Evolutionary conservation across 2,797 vertebrate species (phyloP).

Genomic region (Phrynocephalus guinanensis): DNA sequence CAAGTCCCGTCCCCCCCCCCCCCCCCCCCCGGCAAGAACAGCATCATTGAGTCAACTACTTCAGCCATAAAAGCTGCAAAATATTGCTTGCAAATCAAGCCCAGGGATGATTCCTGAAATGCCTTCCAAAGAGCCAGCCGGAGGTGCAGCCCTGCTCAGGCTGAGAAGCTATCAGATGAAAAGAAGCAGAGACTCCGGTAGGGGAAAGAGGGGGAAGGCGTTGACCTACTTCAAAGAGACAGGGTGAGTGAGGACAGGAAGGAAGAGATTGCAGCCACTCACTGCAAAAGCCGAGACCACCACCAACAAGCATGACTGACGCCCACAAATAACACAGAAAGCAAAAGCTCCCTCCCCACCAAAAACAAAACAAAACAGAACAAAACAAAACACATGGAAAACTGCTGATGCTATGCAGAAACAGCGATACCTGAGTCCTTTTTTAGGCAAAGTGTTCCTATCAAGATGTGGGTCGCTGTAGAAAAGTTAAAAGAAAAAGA

Average conservation of each 20-base stretch:
- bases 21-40: constrained; percentile 6
- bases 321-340: constrained; percentile 72
- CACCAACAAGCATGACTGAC: constrained; percentile 61
- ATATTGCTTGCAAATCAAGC: constrained; percentile 48
- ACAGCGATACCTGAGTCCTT: constrained; percentile 94
- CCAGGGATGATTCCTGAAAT: constrained; percentile 38
- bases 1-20: constrained; percentile 7
- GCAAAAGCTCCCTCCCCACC: constrained; percentile 66
- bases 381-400: constrained; percentile 71
- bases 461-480: constrained; percentile 93
- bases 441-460: constrained; percentile 99
- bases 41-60: constrained; percentile 28
- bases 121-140: constrained; percentile 58
- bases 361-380: constrained; percentile 57
- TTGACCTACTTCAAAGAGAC: constrained; percentile 7
- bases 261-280: constrained; percentile 59
- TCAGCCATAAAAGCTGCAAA: constrained; percentile 50
- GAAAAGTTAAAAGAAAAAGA: constrained; percentile 86
- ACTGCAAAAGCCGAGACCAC: constrained; percentile 72
- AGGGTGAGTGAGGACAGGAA: background rate
- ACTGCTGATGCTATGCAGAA: constrained; percentile 69
- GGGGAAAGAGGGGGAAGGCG: background rate
- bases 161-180: constrained; percentile 62
- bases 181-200: constrained; percentile 35
- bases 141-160: constrained; percentile 71